Evolutionary conservation across 2,797 vertebrate genomes (phyloP).

Genomic region (Nasua narica): DNA sequence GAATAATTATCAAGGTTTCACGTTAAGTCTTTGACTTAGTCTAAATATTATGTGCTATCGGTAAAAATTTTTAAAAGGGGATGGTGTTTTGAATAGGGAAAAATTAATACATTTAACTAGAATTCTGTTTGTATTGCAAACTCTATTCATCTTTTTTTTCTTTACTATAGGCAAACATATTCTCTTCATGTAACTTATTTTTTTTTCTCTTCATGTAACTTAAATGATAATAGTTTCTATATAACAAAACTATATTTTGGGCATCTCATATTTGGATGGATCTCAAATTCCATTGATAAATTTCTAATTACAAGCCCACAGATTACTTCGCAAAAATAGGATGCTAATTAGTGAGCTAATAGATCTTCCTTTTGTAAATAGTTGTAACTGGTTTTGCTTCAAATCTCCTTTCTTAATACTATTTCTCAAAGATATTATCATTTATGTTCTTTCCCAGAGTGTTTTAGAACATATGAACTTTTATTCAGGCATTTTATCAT

Average conservation of each 20-base stretch:
- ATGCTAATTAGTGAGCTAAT: not conserved
- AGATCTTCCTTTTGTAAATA: not conserved
- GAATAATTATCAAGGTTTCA: slow-evolving; percentile 25
- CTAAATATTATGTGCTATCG: not conserved
- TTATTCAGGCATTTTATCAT: not conserved
- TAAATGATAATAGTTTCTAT: not conserved
- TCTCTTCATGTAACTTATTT: not conserved
- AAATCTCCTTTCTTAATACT: not conserved
- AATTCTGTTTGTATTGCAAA: not conserved
- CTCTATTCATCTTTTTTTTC: not conserved
- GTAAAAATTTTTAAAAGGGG: not conserved
- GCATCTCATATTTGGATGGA: not conserved
- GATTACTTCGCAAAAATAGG: not conserved
- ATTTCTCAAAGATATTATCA: not conserved
- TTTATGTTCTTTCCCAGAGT: slow-evolving; percentile 22
- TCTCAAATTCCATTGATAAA: not conserved
- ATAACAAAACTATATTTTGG: not conserved
- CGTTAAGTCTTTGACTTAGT: slow-evolving; percentile 28
- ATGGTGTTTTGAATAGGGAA: not conserved
- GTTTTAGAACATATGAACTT: slow-evolving; percentile 1
- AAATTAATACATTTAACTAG: slow-evolving; percentile 23
- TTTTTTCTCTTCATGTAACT: not conserved
- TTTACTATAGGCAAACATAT: not conserved
- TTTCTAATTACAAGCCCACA: slow-evolving; percentile 2
- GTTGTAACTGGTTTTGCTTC: not conserved